These are phyloP conservation scores for Lochmaea crataegi DNA, from an alignment of 2,888 invertebrate species.

Conservation along the genomic window DNA sequence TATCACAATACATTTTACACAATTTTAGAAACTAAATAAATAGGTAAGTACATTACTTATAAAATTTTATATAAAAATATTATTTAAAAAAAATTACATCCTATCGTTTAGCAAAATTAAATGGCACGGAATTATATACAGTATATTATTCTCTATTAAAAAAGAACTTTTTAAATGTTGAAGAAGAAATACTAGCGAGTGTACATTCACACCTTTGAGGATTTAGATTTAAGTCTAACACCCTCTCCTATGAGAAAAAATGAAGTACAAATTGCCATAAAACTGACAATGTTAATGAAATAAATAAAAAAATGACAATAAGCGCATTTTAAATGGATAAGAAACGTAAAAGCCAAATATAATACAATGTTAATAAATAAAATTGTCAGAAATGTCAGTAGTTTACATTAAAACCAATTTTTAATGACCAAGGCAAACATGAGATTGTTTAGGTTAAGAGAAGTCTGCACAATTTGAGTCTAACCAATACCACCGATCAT, in stretches of 20 bases:
- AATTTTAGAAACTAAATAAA: conserved; percentile 40
- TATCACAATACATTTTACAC: conserved; percentile 45
- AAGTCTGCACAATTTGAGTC: too few species aligned
- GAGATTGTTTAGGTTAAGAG: too few species aligned
- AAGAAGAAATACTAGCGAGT: conserved; percentile 5
- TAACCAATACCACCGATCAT: too few species aligned
- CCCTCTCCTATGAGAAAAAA: conserved; percentile 48
- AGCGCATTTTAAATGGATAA: background rate
- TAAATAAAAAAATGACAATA: background rate
- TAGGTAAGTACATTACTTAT: conserved; percentile 37
- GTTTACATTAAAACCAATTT: too few species aligned
- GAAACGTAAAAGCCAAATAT: background rate
- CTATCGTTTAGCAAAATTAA: conserved; percentile 25
- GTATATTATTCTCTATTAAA: conserved; percentile 3
- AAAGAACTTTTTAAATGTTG: conserved; percentile 1
- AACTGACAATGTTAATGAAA: conserved; percentile 25
- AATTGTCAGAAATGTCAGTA: background rate
- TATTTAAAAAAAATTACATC: conserved; percentile 26
- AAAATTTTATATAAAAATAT: conserved; percentile 43
- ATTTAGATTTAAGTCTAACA: conserved; percentile 46
- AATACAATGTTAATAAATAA: background rate
- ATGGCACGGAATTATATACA: conserved; percentile 45
- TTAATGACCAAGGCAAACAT: too few species aligned
- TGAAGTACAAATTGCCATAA: conserved; percentile 42
- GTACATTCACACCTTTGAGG: conserved; percentile 18